A percentile compares a stretch with the other conserved stretches of the same genome.
These are phyloP conservation scores for Conus betulinus DNA, from an alignment of 1,140 invertebrate genomes.

Conservation along the genomic window DNA sequence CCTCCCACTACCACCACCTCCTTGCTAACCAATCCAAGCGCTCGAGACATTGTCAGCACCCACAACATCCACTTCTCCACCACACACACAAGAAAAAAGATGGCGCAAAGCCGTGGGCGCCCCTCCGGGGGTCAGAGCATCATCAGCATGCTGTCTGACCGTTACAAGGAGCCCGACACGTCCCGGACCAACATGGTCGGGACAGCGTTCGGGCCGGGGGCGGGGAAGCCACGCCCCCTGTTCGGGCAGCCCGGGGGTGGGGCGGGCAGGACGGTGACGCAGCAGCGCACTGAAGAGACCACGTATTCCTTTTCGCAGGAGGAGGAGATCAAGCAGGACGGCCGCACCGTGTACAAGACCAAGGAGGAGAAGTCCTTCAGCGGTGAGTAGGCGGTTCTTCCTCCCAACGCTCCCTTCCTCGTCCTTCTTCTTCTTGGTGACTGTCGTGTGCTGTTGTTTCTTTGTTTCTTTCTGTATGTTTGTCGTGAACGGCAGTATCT, in stretches of 20 bases:
- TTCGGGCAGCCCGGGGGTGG: neutral
- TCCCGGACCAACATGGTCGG: neutral
- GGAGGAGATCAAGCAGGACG: slow-evolving; percentile 41
- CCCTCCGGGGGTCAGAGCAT: neutral
- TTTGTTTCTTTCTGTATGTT: neutral
- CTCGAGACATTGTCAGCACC: neutral
- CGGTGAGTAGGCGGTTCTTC: slow-evolving; percentile 27
- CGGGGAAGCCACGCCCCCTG: neutral
- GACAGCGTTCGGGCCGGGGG: neutral
- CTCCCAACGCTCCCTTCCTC: neutral
- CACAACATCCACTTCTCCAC: too few species aligned
- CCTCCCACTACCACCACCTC: neutral
- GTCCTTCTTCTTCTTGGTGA: neutral
- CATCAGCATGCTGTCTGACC: slow-evolving; percentile 21
- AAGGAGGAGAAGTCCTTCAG: slow-evolving; percentile 35
- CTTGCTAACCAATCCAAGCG: neutral
- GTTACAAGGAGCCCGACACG: neutral
- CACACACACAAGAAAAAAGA: neutral
- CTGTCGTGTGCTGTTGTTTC: neutral
- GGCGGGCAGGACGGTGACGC: neutral
- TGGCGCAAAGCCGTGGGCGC: neutral
- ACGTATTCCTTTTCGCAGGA: slow-evolving; percentile 39
- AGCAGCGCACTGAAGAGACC: slow-evolving; percentile 16
- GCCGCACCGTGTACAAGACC: slow-evolving; percentile 22
- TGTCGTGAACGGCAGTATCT: too few species aligned